Evolutionary conservation across 2,797 vertebrate genomes (phyloP).

Genomic region (Euthynnus affinis): DNA sequence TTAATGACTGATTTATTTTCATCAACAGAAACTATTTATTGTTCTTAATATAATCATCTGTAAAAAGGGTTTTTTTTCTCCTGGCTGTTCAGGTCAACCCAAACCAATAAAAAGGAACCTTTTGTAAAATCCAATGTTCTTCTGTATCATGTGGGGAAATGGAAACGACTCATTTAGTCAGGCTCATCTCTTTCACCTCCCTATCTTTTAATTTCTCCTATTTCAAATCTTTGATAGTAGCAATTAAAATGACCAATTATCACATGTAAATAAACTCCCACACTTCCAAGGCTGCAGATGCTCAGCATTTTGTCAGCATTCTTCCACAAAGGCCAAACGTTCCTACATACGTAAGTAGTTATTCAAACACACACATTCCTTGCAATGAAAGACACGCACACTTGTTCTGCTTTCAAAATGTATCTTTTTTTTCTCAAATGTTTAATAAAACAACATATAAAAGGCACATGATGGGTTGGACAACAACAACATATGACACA

Average conservation of each 20-base stretch:
- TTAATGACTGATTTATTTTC: slow-evolving; percentile 78
- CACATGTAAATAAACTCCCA: slow-evolving; percentile 66
- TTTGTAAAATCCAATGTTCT: slow-evolving; percentile 88
- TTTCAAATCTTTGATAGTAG: slow-evolving; percentile 15
- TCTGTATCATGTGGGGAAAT: slow-evolving; percentile 77
- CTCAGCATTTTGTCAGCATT: slow-evolving; percentile 48
- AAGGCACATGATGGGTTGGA: slow-evolving; percentile 19
- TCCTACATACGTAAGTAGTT: background rate
- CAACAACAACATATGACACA: slow-evolving; percentile 18
- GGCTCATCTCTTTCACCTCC: slow-evolving; percentile 22
- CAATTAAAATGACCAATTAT: background rate
- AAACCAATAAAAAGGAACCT: slow-evolving; percentile 88
- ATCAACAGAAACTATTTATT: slow-evolving; percentile 87
- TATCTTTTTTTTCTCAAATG: slow-evolving; percentile 21
- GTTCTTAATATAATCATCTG: slow-evolving; percentile 85
- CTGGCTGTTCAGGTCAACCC: slow-evolving; percentile 80
- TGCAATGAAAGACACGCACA: slow-evolving; percentile 5
- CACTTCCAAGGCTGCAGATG: slow-evolving; percentile 37
- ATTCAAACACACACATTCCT: background rate
- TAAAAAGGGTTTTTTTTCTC: slow-evolving; percentile 73
- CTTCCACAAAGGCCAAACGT: background rate
- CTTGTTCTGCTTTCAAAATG: slow-evolving; percentile 34
- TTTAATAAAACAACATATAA: slow-evolving; percentile 27
- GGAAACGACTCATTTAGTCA: slow-evolving; percentile 20
- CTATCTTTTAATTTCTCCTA: slow-evolving; percentile 14